Base-by-base conservation (phyloP, 2,888 invertebrate genomes). In the Yponomeuta malinellus region DNA sequence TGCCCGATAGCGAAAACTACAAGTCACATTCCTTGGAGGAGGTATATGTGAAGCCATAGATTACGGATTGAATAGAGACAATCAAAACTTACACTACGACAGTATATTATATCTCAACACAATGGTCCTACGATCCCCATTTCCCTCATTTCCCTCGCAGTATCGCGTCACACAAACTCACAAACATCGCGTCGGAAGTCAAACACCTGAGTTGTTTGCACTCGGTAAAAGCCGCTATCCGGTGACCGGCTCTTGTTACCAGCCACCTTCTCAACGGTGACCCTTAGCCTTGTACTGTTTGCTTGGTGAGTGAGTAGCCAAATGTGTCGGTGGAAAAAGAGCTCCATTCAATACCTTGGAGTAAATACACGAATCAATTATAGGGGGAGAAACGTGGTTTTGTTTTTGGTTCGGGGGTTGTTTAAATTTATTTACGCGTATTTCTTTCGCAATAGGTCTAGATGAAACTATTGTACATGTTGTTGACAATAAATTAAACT, bases 161-260 rank as follows among this genome's bases (percentile, higher is more conserved):
- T 31, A 31, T 37, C 64, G 48, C 63, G 37, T 63, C 68, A 29
- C 31, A 65, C 33, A 65, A 65, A 65, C 33, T 31, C 31, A 65
- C 65, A 65, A 31, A 65, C 65, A 65, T 6, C 29, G 29, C 64
- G 31, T 67, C 63, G 67, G 63, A 59, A 68, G 29, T 69, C 69
- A 68, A 72, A 71, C 73, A 73, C 73, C 73, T 73, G 73, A 73
- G 70, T 69, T 64, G 71, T 73, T 72, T 73, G 71, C 70, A 71
- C 67, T 64, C 68, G 71, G 71, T 73, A 73, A 73, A 73, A 73
- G 73, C 71, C 67, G 68, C 71, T 71, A 71, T 73, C 73, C 31
- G 64, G 70, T 70, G 29, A 33, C 48, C 64, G 29, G 9, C 64
- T 29, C 64, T 23, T 12, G 15, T 59, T 59, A 59, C 52, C 12